Evolutionary conservation across 2,113 vertebrate genomes (phyloP).

Genomic region (Oreochromis aureus): DNA sequence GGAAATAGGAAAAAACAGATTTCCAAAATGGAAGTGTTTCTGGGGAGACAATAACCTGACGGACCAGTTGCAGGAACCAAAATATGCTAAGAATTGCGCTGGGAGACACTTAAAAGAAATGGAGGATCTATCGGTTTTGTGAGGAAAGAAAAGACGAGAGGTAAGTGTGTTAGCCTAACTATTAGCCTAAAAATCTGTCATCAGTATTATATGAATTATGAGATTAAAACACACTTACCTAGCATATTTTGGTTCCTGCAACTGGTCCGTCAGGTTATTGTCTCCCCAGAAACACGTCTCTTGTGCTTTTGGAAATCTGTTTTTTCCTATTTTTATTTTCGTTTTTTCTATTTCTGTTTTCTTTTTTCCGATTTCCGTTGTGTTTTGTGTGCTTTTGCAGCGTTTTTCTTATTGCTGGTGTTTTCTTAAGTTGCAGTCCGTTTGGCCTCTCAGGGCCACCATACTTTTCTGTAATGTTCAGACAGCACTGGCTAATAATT

Average conservation of each 20-base stretch:
- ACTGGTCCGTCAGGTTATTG: not conserved
- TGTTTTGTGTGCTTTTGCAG: not conserved
- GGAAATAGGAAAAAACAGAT: rapidly evolving
- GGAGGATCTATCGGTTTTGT: not conserved
- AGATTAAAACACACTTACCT: not conserved
- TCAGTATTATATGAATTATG: not conserved
- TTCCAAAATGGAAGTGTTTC: not conserved
- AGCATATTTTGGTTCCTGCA: not conserved
- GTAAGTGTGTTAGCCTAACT: not conserved
- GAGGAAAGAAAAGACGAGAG: not conserved
- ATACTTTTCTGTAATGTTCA: rapidly evolving
- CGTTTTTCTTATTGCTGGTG: not conserved
- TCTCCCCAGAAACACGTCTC: not conserved
- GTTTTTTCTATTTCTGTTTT: not conserved
- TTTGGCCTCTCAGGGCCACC: not conserved
- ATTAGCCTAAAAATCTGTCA: not conserved
- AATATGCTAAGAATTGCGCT: not conserved
- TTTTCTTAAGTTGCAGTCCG: rapidly evolving
- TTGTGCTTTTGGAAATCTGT: not conserved
- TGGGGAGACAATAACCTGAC: not conserved
- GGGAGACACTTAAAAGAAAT: too few relatives aligned
- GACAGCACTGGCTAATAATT: not conserved
- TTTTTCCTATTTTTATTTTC: not conserved
- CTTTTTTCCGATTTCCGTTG: not conserved
- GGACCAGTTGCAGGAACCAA: not conserved